These are phyloP conservation scores for Drosophila kanekoi DNA, from an alignment of 2,888 invertebrate species.

Conservation along the genomic window DNA sequence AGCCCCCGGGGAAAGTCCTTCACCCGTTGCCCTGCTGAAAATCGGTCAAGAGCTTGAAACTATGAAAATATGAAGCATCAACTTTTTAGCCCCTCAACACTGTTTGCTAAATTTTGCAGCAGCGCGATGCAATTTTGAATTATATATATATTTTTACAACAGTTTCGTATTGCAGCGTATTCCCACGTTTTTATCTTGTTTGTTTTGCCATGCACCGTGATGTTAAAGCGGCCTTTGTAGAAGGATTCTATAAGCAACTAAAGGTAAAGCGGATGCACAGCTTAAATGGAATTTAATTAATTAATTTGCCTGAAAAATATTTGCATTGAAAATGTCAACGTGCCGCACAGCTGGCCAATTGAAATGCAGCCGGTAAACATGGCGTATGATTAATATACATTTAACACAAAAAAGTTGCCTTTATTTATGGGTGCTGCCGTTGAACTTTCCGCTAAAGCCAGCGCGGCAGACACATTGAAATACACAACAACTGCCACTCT, in stretches of 20 bases:
- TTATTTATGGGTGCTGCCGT: constrained; percentile 64
- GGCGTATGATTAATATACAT: constrained; percentile 75
- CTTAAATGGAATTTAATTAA: constrained; percentile 56
- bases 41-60: constrained; percentile 1
- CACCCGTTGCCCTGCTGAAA: not conserved
- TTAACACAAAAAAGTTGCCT: constrained; percentile 41
- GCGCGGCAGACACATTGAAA: constrained; percentile 58
- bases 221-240: constrained; percentile 18
- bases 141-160: constrained; percentile 46
- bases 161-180: constrained; percentile 26
- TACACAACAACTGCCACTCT: constrained; percentile 70
- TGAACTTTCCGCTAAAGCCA: constrained; percentile 77
- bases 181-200: not conserved
- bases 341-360: constrained; percentile 52
- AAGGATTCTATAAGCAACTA: constrained; percentile 8
- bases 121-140: constrained; percentile 42
- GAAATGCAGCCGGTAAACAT: constrained; percentile 62
- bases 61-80: constrained; percentile 25
- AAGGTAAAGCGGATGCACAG: constrained; percentile 1
- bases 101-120: constrained; percentile 9
- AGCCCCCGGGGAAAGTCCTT: not conserved
- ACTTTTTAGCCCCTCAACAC: constrained; percentile 20
- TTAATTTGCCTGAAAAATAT: constrained; percentile 51
- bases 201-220: constrained; percentile 1
- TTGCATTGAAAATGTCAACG: constrained; percentile 43